Base-by-base conservation (phyloP, 2,113 vertebrate species). In the Balaenoptera acutorostrata region DNA sequence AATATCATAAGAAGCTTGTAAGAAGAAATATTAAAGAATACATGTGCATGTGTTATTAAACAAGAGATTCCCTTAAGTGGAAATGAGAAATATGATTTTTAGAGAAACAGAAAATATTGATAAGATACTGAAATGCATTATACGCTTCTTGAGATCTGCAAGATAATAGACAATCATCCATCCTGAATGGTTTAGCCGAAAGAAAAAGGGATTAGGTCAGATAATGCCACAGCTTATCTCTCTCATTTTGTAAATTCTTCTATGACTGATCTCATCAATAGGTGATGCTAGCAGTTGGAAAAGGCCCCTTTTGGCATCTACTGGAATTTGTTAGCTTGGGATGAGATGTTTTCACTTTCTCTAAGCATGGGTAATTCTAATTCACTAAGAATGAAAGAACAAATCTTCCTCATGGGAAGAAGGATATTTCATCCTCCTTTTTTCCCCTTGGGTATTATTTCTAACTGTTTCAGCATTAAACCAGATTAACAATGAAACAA, bases 261-360 rank as follows among this genome's bases (percentile, higher is more conserved):
- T 21, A 83, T 72, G 39, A 68, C 10, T 94, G 21, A 41, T 41
- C 18, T 80, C 63, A 90, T 83, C 68, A 63, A 36, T 25, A 78
- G 21, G 29, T 55, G 68, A 94, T 74, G 55, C 6, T 88, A 55
- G 41, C 52, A 61, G 2, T 80, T 94, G 49, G 59, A 90, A 97
- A 93, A 89, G 2, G 10, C 1, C 4, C 9, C 41, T 94, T 93
- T 90, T 90, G 55, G 10, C 11, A 46, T 17, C 2, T 1, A 41
- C 20, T 64, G 6, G 14, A 41, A 90, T 68, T 74, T 87, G 17
- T 68, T 88, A 61, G 15, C 23, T 89, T 94, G 44, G 36, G 4
- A 82, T 77, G 4, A 77, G 10, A 61, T 95, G n/a, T 61, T 95
- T 97, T 96, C 20, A 71, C 39, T 41, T 89, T 94, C 33, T 84